Percentiles rank a stretch among this genome's conserved stretches.
These are phyloP conservation scores for Netelia melanura DNA, from an alignment of 2,888 invertebrate genomes.

Conservation along the genomic window DNA sequence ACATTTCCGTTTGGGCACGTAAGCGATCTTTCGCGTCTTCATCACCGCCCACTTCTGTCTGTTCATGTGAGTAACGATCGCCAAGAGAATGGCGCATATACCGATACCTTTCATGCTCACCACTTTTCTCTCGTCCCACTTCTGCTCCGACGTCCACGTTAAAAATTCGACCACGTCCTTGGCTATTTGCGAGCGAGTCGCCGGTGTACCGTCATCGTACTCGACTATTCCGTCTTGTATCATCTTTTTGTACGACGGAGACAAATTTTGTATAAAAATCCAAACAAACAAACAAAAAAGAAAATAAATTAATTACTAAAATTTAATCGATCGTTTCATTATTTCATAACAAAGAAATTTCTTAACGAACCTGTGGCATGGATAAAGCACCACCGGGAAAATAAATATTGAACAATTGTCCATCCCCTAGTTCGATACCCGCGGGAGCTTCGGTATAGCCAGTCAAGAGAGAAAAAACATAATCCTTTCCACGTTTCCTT, in stretches of 20 bases:
- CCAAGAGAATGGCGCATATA: conserved; percentile 89
- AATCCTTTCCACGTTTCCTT: conserved; percentile 96
- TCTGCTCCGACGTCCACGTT: conserved; percentile 96
- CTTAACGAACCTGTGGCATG: conserved; percentile 91
- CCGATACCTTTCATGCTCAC: conserved; percentile 91
- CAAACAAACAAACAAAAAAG: background rate
- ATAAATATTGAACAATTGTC: conserved; percentile 98
- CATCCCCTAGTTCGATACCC: conserved; percentile 93
- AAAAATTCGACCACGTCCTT: conserved; percentile 98
- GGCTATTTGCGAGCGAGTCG: conserved; percentile 96
- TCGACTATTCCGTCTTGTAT: conserved; percentile 87
- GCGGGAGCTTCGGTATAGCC: conserved; percentile 97
- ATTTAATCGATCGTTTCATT: no score
- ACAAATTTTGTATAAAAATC: no score
- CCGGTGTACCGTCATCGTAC: conserved; percentile 95
- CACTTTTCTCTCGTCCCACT: conserved; percentile 93
- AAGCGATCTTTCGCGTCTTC: conserved; percentile 93
- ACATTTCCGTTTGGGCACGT: conserved; percentile 86
- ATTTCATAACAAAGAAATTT: background rate
- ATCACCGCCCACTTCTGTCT: conserved; percentile 93
- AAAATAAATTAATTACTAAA: background rate
- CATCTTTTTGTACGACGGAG: conserved; percentile 65
- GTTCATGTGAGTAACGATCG: conserved; percentile 90
- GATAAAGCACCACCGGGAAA: conserved; percentile 98
- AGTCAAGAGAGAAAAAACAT: conserved; percentile 96